Evolutionary conservation across 1,140 invertebrate genomes (phyloP), one percentile per base, ranked within the genome.

Genomic region (Grapholita molesta): DNA sequence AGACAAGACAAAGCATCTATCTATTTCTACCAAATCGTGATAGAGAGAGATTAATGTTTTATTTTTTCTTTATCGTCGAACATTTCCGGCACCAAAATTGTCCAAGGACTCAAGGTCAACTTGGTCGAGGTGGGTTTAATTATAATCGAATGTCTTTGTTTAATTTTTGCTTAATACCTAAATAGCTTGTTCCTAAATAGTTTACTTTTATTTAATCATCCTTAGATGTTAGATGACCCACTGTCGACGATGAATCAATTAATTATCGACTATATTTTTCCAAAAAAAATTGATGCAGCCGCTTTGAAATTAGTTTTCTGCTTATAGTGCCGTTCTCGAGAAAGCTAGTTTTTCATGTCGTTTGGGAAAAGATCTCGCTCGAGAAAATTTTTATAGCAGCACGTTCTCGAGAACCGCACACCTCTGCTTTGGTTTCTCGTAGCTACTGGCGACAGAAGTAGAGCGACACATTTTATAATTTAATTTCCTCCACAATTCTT

Each of bases 41-140:
- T 48, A 48, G 18, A 48, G 42, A 48, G 42, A 48, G 42, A 48
- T 48, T 48, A 48, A 48, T 48, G 42, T 48, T 48, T 48, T 48
- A 7, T 48, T 48, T 21, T 48, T 48, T 48, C 35, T 38, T 35
- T 35, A 35, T 35, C 35, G 35, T n/a, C 15, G 15, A 21, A 9
- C 42, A 48, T 48, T 15, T n/a, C 35, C 35, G 35, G 35, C 35
- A 21, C 42, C 42, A 48, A 21, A 6, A 21, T 48, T 8, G 42
- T 15, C 18, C 42, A 7, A n/a, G 15, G 42, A 48, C 42, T 21
- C 18, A 48, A 48, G 42, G 42, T 48, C 18, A 18, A 48, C 42
- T 21, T 21, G 5, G 42, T 48, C 8, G 42, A 48, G 42, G 42
- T 48, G 42, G 42, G 42, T 48, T 15, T n/a, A 5, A n/a, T n/a